Base-by-base conservation (phyloP, 2,113 vertebrate species). In the Cyanoderma ruficeps region DNA sequence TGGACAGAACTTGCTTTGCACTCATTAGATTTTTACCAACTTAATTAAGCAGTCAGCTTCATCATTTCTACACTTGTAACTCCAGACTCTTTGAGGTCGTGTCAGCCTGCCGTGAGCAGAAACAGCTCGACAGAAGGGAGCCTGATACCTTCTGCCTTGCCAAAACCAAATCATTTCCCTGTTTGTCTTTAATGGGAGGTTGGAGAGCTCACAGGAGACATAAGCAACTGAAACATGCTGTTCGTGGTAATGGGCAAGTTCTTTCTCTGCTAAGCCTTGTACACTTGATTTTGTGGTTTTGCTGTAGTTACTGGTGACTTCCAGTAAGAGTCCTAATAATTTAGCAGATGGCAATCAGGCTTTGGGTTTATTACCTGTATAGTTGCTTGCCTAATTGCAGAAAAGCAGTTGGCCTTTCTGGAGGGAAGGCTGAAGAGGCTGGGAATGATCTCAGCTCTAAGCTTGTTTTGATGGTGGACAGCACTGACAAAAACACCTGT, bases 1-100 rank as follows among this genome's bases (percentile, higher is more conserved):
- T 87, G 83, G 60, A 57, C 23, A 64, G 56, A 69, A 59, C 50
- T 90, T 74, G 47, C 20, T 76, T 83, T 84, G 49, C 69, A 50
- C 31, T 90, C 52, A 27, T 93, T 71, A 92, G 93, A 42, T 93
- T 93, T 91, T 96, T 91, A 56, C 47, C 50, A 87, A 24, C 64
- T 74, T 86, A 61, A 79, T 96, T 67, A 90, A 94, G 67, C 44
- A 67, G n/a, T 78, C 1, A 1, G 16, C 64, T 81, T 55, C 30
- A 37, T 83, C 9, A 49, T 88, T 81, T 88, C 69, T 88, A 18
- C 25, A 13, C 18, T 44, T 16, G 3, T 56, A 49, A 68, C 68
- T 71, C 39, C 55, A 56, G 71, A 52, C 19, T 65, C 70, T 68
- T 27, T 39, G 64, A 74, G 79, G 44, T 71, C 47, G 6, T 50